Conservation (phyloP, 2,888 invertebrate species). For the Hoplodrina blanda region DNA sequence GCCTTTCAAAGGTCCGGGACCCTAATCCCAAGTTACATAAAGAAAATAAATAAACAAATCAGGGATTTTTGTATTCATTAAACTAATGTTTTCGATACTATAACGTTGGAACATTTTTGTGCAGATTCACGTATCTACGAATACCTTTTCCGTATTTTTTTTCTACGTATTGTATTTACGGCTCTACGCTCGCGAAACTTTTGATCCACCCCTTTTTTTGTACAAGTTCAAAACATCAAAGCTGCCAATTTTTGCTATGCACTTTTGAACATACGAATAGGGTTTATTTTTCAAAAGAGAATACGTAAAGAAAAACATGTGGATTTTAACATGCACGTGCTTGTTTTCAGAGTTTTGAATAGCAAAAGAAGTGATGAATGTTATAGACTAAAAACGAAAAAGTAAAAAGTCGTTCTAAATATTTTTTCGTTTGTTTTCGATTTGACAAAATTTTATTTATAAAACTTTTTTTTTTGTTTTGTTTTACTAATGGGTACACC, state of each 20-base stretch:
- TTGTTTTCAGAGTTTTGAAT: conserved; percentile 18
- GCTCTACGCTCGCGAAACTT: conserved; percentile 9
- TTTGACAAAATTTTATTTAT: background rate
- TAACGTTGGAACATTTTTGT: background rate
- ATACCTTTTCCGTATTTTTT: conserved; percentile 7
- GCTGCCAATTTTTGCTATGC: conserved; percentile 34
- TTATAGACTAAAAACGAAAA: background rate
- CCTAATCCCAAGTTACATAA: too few relatives aligned
- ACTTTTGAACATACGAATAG: conserved; percentile 33
- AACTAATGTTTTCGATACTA: conserved; percentile 7
- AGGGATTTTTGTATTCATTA: conserved; percentile 5
- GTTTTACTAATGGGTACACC: too few relatives aligned
- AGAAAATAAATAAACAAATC: too few relatives aligned
- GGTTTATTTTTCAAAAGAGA: conserved; percentile 24
- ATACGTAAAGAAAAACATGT: conserved; percentile 32
- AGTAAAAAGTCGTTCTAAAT: background rate
- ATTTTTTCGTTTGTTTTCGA: background rate
- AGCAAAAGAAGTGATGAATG: conserved; percentile 13
- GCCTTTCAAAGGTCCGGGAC: too few relatives aligned
- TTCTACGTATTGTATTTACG: background rate
- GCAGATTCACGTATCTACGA: background rate
- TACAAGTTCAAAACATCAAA: conserved; percentile 31
- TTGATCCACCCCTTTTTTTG: conserved; percentile 22
- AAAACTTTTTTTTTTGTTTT: too few relatives aligned
- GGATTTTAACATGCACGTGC: background rate